Base-by-base conservation (phyloP, 2,113 vertebrate species). In the Oceanites oceanicus region DNA sequence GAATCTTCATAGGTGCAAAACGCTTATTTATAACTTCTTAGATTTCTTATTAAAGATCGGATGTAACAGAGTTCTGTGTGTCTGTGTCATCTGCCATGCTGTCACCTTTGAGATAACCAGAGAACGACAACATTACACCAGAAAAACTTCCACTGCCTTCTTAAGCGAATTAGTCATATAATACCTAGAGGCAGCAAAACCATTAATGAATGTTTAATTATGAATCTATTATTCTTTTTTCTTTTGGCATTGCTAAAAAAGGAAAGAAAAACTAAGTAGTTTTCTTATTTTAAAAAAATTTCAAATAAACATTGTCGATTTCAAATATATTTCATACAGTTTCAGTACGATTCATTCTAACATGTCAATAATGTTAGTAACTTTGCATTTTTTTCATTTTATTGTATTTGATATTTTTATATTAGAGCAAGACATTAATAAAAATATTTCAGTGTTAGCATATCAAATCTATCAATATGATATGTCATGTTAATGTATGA, bases 31-130 rank as follows among this genome's bases (percentile, higher is more conserved):
- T 62, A 50, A 42, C 55, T 26, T 91, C 73, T 83, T n/a, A 86
- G 50, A 85, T 84, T 89, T 70, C 90, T 97, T 98, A 96, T 95
- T 96, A 95, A 97, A 95, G 88, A 84, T 22, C 40, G 32, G 20
- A 70, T 82, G 81, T 97, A 89, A 83, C 47, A 88, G 92, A 96
- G 82, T 82, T 98, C 88, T 97, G 52, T 96, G 84, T 95, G 70
- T 92, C 73, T 87, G 15, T 91, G 92, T 97, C 92, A 94, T 98
- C 97, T 97, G 94, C 97, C 97, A 96, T 94, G 70, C 90, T 98
- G 96, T 97, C 97, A 97, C 55, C 52, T 53, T 36, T 70, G 85
- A 94, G 92, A 97, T 92, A 90, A 85, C 72, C 44, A n/a, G 74
- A 74, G 71, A 96, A 88, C 90, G 86, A 44, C 30, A 67, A 67